These are phyloP conservation scores for Toxotes jaculatrix DNA, from an alignment of 2,113 vertebrate species.

Conservation along the genomic window DNA sequence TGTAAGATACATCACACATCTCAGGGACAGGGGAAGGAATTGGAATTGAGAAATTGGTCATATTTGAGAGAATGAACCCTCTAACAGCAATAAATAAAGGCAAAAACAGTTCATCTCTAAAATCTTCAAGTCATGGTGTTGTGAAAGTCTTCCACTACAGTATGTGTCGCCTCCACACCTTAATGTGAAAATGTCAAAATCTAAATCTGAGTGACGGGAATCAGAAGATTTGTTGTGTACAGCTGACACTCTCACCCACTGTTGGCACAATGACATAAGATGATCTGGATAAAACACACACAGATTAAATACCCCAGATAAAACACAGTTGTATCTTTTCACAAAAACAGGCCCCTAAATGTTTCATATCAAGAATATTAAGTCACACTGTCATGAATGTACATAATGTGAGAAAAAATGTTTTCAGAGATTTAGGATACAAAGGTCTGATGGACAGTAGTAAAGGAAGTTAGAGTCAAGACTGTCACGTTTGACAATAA, in stretches of 20 bases:
- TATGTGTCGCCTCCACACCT: not conserved
- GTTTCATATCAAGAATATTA: not conserved
- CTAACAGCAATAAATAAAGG: not conserved
- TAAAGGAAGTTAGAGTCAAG: not conserved
- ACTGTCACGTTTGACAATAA: not conserved
- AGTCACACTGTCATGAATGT: not conserved
- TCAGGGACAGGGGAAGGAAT: constrained; percentile 7
- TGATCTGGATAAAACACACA: not conserved
- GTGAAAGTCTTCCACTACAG: constrained; percentile 58
- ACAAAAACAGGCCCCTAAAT: not conserved
- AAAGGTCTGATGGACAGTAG: not conserved
- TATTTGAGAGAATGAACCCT: not conserved
- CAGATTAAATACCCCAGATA: not conserved
- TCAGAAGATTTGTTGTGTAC: not conserved
- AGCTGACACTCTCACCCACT: not conserved
- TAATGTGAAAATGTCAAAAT: not conserved
- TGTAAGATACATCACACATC: not conserved
- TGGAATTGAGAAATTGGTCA: not conserved
- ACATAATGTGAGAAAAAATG: not conserved
- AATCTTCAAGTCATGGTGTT: not conserved
- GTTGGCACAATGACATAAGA: not conserved
- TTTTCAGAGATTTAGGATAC: not conserved
- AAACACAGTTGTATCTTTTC: not conserved
- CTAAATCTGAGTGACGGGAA: not conserved
- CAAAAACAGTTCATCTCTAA: not conserved